Percentiles rank a stretch among this genome's conserved stretches.
phyloP scores from a whole-genome alignment of 2,888 invertebrate genomes.

The Diploptera punctata region DNA sequence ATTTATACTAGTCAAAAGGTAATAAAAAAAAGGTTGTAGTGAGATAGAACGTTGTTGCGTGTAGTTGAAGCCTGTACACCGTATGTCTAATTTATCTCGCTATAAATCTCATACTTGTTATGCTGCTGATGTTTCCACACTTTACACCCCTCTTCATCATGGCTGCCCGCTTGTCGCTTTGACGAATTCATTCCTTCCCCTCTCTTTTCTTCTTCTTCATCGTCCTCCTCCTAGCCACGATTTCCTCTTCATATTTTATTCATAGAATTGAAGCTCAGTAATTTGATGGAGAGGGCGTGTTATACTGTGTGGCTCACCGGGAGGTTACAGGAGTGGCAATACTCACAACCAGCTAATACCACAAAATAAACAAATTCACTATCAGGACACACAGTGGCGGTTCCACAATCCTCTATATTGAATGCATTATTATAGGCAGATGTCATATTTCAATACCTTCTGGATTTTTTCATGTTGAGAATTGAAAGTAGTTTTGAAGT shows the following conservation, averaged over 20 bases:
- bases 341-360: too few species aligned
- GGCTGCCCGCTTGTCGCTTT: conserved; percentile 27
- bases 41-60: not conserved
- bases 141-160: conserved; percentile 41
- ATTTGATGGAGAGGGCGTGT: conserved; percentile 41
- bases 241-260: conserved; percentile 41
- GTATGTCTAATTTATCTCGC: conserved; percentile 34
- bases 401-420: too few species aligned
- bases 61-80: not conserved
- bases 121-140: conserved; percentile 37
- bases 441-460: too few species aligned
- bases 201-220: not conserved
- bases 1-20: not conserved
- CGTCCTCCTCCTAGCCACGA: conserved; percentile 27
- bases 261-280: conserved; percentile 39
- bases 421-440: too few species aligned
- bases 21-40: not conserved
- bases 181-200: conserved; percentile 38
- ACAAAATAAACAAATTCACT: too few species aligned
- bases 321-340: not conserved
- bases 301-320: not conserved
- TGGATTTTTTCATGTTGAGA: too few species aligned
- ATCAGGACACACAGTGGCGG: too few species aligned
- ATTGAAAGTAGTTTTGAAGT: too few species aligned
- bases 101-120: conserved; percentile 38